A percentile compares a stretch with the other conserved stretches of the same genome.
Conservation (phyloP, 2,113 vertebrate genomes). For the Globicephala melas region DNA sequence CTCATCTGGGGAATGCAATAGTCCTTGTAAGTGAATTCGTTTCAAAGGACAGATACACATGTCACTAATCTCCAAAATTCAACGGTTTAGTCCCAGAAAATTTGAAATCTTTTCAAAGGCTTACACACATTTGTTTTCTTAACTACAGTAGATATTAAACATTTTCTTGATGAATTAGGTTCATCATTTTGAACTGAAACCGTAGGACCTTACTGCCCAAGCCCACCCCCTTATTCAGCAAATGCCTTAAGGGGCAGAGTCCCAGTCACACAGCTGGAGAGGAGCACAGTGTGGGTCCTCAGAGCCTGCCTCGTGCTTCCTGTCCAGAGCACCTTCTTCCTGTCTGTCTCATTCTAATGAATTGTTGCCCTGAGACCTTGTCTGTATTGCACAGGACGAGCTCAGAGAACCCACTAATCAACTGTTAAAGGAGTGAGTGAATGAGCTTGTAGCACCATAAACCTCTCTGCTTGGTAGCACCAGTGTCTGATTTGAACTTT, state of each 20-base stretch:
- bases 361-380: not conserved
- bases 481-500: not conserved
- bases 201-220: not conserved
- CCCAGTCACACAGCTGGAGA: not conserved
- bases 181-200: not conserved
- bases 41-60: not conserved
- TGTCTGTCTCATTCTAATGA: not conserved
- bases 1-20: not conserved
- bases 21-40: not conserved
- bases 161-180: not conserved
- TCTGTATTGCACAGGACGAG: not conserved
- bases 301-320: not conserved
- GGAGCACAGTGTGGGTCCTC: not conserved
- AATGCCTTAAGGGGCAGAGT: not conserved
- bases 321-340: fast-evolving
- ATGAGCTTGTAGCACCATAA: fast-evolving
- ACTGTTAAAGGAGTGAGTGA: not conserved
- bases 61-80: not conserved
- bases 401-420: not conserved
- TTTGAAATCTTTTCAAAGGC: not conserved
- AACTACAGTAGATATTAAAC: not conserved
- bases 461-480: not conserved
- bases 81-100: not conserved
- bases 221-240: not conserved
- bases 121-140: not conserved